phyloP scores from a whole-genome alignment of 2,797 vertebrate species.

The Leptatherina wallacei region DNA sequence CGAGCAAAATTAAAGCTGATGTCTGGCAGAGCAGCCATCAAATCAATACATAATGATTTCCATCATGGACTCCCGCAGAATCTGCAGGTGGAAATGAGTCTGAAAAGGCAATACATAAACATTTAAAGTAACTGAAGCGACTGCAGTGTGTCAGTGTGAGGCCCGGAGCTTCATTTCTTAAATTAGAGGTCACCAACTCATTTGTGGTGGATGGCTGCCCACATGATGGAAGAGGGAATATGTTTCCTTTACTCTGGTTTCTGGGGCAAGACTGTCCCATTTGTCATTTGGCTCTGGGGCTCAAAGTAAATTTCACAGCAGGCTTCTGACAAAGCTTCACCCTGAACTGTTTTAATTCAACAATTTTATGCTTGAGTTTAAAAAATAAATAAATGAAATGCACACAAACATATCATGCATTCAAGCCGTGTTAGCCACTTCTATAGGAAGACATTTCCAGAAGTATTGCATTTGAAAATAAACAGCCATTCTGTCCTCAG shows the following conservation, averaged over 20 bases:
- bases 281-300: conserved; percentile 48
- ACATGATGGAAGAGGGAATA: conserved; percentile 54
- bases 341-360: background rate
- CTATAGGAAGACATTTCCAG: too few relatives aligned
- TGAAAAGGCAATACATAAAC: conserved; percentile 18
- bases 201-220: conserved; percentile 34
- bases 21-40: background rate
- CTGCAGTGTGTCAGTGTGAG: conserved; percentile 33
- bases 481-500: background rate
- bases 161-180: conserved; percentile 51
- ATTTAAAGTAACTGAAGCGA: conserved; percentile 25
- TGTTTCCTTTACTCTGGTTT: conserved; percentile 45
- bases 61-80: conserved; percentile 7
- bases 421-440: too few relatives aligned
- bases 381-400: background rate
- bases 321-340: background rate
- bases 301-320: conserved; percentile 4
- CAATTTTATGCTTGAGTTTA: too few relatives aligned
- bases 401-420: background rate
- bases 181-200: conserved; percentile 47
- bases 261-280: conserved; percentile 47
- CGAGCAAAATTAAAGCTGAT: background rate
- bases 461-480: too few relatives aligned
- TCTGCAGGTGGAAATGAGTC: conserved; percentile 3
- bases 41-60: conserved; percentile 11